Percentiles rank a stretch among this genome's conserved stretches.
These are phyloP conservation scores for Kryptopterus vitreolus DNA, from an alignment of 2,797 vertebrate species.

Conservation along the genomic window DNA sequence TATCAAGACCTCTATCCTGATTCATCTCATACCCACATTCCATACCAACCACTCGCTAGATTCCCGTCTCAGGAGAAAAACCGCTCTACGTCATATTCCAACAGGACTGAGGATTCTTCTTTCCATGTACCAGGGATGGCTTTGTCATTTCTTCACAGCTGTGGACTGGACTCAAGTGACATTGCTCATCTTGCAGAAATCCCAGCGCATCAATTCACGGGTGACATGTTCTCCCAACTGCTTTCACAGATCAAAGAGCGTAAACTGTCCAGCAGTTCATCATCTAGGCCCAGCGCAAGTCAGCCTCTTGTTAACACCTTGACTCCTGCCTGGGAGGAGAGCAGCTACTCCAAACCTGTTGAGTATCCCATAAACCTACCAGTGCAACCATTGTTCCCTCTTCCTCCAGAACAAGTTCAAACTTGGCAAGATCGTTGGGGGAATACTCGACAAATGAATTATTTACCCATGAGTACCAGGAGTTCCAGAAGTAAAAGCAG, in stretches of 20 bases:
- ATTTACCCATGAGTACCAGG: neutral
- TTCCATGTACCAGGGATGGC: conserved; percentile 52
- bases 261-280: conserved; percentile 20
- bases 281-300: conserved; percentile 44
- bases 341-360: conserved; percentile 23
- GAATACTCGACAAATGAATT: conserved; percentile 29
- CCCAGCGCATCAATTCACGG: conserved; percentile 70
- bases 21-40: conserved; percentile 2
- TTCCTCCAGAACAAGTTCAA: conserved; percentile 44
- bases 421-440: conserved; percentile 60
- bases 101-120: neutral
- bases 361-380: conserved; percentile 48
- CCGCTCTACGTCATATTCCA: conserved; percentile 8
- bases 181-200: conserved; percentile 69
- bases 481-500: conserved; percentile 29
- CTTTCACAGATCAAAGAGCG: conserved; percentile 70
- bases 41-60: neutral
- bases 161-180: conserved; percentile 69
- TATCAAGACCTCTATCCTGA: conserved; percentile 42
- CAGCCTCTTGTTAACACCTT: neutral
- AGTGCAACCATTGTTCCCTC: neutral
- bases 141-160: conserved; percentile 69
- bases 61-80: conserved; percentile 9
- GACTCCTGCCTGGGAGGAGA: conserved; percentile 41
- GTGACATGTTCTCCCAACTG: conserved; percentile 69